phyloP scores from a whole-genome alignment of 1,140 invertebrate species.

The Anastrepha ludens region DNA sequence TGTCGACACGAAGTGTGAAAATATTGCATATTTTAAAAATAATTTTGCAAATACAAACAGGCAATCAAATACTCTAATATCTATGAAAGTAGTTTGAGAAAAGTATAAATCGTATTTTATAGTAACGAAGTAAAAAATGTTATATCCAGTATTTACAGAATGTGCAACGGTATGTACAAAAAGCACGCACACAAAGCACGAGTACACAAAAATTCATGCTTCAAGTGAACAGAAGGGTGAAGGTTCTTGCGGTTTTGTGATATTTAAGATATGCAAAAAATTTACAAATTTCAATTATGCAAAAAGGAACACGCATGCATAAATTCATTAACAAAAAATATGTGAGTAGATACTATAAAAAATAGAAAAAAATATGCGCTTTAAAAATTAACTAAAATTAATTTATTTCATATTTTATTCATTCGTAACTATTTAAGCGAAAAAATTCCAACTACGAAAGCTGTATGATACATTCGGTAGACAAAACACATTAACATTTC shows the following conservation, averaged over 20 bases:
- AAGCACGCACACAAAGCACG: neutral
- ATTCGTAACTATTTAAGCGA: neutral
- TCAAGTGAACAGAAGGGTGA: too few species aligned
- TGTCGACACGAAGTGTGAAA: constrained; percentile 73
- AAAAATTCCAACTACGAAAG: constrained; percentile 21
- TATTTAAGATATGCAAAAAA: too few species aligned
- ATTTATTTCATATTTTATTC: neutral
- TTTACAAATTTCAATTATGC: too few species aligned
- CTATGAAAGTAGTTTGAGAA: neutral
- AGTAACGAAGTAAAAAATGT: neutral
- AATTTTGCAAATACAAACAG: neutral
- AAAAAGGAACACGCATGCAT: too few species aligned
- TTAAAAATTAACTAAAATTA: constrained; percentile 2
- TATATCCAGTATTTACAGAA: constrained; percentile 29
- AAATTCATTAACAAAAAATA: too few species aligned
- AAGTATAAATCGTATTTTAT: constrained; percentile 4
- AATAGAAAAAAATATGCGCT: too few species aligned
- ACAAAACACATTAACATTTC: constrained; percentile 29
- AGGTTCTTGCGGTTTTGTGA: too few species aligned
- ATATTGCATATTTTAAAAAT: constrained; percentile 7
- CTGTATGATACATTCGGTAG: neutral
- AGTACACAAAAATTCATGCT: too few species aligned
- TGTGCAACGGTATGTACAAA: neutral
- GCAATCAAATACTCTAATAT: neutral
- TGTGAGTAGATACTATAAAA: too few species aligned